Evolutionary conservation across 2,797 vertebrate genomes (phyloP), one percentile per base, ranked within the genome.

Genomic region (Choloepus didactylus): DNA sequence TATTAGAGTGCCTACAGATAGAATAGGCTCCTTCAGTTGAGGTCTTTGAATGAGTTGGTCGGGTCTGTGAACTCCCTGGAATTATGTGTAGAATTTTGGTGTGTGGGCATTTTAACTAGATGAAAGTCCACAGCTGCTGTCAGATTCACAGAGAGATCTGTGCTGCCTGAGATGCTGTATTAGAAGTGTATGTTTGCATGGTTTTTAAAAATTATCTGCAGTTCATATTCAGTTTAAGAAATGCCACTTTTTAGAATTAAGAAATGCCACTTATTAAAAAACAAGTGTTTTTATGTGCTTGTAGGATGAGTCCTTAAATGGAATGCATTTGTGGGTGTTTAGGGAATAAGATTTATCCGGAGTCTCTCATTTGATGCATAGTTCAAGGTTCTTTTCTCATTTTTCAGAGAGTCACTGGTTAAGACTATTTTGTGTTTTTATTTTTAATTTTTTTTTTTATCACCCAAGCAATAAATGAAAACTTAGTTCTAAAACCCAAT

Each of bases 221-320:
- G 38, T 64, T 94, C 27, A 25, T 66, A 54, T 19, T 35, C 44
- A 67, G 3, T 67, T 77, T 81, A 92, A 76, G 19, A 73, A 94
- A 27, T 69, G 1, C 49, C 75, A 10, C 49, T 77, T 75, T 49
- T 75, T 72, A 38, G 31, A 66, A 66, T 16, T 16, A 18, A 41
- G 29, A 73, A 75, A 31, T 46, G 51, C 51, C 14, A 1, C 49
- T 87, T 95, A 38, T 27, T 73, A 2, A 69, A 91, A 94, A 91
- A 21, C 29, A 19, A 41, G 15, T 62, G n/a, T 79, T 93, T 80
- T 94, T 70, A 59, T 62, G 84, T 80, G 85, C 60, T 35, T 93
- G 21, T 75, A 88, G 85, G 51, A 44, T 70, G 18, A 87, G 5
- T 10, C 86, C 89, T 93, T 73, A 93, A 84, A 46, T 84, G 10